These are phyloP conservation scores for Centruroides vittatus DNA, from an alignment of 1,140 invertebrate species.

Conservation along the genomic window DNA sequence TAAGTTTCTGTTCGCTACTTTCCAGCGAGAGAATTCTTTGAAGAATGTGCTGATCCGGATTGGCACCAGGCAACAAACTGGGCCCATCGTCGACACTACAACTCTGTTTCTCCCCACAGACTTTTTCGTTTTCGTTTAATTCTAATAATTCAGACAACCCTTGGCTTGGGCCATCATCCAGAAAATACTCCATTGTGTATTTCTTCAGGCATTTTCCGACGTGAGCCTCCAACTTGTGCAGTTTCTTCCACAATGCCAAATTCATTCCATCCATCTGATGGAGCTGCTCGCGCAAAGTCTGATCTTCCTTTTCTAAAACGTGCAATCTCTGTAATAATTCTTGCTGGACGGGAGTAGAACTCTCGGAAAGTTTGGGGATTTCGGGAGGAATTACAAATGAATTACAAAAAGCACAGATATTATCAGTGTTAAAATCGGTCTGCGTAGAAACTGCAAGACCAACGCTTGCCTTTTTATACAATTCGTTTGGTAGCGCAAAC, in stretches of 20 bases:
- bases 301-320: slow-evolving; percentile 9
- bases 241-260: slow-evolving; percentile 12
- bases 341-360: slow-evolving; percentile 1
- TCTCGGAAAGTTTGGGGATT: background rate
- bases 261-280: slow-evolving; percentile 14
- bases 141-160: no score
- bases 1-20: slow-evolving; percentile 14
- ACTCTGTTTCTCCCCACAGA: no score
- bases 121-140: no score
- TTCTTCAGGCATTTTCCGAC: slow-evolving; percentile 12
- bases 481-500: no score
- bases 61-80: no score
- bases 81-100: no score
- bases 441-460: background rate
- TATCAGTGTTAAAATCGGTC: background rate
- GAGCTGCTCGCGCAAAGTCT: slow-evolving; percentile 8
- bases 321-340: slow-evolving; percentile 10
- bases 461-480: no score
- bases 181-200: slow-evolving; percentile 10
- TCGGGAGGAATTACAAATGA: background rate
- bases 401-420: background rate
- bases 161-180: background rate
- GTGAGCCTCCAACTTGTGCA: slow-evolving; percentile 12
- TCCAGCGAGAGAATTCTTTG: slow-evolving; percentile 6
- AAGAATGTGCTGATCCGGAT: no score